Percentiles rank a stretch among this genome's conserved stretches.
phyloP scores from a whole-genome alignment of 2,797 vertebrate species.

The Cryptoblepharus egeriae region DNA sequence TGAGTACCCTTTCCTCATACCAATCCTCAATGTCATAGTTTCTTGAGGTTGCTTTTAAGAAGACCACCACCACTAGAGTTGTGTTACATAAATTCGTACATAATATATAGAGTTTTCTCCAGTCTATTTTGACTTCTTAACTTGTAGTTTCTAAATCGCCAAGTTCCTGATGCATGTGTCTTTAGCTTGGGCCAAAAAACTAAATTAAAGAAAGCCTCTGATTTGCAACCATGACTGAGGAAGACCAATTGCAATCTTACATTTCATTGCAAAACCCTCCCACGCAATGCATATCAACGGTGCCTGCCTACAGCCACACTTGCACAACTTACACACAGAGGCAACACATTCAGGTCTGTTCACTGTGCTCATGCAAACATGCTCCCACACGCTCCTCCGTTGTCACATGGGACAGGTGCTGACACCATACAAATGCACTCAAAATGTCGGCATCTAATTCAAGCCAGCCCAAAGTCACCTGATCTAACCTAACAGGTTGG shows the following conservation, averaged over 20 bases:
- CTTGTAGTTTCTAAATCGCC: neutral
- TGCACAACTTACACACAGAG: neutral
- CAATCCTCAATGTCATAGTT: no score
- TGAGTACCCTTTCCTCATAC: neutral
- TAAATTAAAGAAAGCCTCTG: conserved; percentile 7
- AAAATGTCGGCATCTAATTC: conserved; percentile 22
- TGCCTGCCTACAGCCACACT: neutral
- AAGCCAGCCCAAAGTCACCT: conserved; percentile 13
- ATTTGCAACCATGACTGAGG: neutral
- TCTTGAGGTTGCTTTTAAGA: no score
- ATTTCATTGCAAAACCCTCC: conserved; percentile 8
- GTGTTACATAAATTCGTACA: no score
- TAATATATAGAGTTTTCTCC: neutral
- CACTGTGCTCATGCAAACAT: conserved; percentile 16
- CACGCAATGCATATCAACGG: neutral
- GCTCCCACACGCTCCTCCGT: conserved; percentile 2
- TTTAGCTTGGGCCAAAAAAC: neutral
- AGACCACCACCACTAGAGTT: no score
- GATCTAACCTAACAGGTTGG: conserved; percentile 30
- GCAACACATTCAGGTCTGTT: conserved; percentile 10
- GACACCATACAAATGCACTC: conserved; percentile 5
- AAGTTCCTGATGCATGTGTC: neutral
- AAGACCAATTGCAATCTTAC: neutral
- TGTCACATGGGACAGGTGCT: conserved; percentile 18
- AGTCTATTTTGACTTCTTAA: neutral